Conservation (phyloP, 1,140 invertebrate genomes). For the Eubasilissa regina region DNA sequence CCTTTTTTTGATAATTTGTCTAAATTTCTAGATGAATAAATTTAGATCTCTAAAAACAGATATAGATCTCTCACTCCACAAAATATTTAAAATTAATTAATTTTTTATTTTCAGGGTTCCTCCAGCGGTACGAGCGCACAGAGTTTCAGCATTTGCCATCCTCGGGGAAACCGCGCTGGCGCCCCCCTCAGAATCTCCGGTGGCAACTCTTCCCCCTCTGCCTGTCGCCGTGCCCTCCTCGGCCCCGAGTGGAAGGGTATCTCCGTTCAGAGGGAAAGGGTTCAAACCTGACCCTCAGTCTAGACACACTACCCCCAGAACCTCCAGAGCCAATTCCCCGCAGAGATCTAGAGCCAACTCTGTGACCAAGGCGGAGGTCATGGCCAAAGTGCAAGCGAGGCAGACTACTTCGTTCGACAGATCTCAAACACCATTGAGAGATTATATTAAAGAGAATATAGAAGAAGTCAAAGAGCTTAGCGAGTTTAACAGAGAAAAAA, state of each 20-base stretch:
- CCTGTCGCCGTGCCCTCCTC: constrained; percentile 62
- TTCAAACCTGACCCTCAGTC: constrained; percentile 68
- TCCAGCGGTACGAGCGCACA: constrained; percentile 66
- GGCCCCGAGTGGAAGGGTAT: constrained; percentile 62
- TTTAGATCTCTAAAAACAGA: too few relatives aligned
- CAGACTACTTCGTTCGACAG: constrained; percentile 66
- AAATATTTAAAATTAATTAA: neutral
- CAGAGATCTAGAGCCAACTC: constrained; percentile 69
- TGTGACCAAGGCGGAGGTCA: constrained; percentile 60
- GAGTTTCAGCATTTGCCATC: constrained; percentile 69
- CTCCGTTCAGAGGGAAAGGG: constrained; percentile 70
- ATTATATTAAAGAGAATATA: constrained; percentile 71
- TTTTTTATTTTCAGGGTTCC: constrained; percentile 63
- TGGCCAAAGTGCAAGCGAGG: constrained; percentile 63
- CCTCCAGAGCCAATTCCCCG: constrained; percentile 64
- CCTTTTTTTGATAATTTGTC: too few relatives aligned
- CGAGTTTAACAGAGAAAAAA: constrained; percentile 70
- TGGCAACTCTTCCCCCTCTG: constrained; percentile 62
- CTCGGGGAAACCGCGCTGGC: constrained; percentile 64
- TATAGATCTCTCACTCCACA: too few relatives aligned
- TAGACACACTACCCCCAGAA: constrained; percentile 62
- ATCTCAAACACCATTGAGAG: constrained; percentile 66
- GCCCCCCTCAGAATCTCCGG: constrained; percentile 59
- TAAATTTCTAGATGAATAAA: too few relatives aligned
- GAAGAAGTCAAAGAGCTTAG: constrained; percentile 70